phyloP scores from a whole-genome alignment of 2,113 vertebrate species.

The Rhinoptilus africanus region DNA sequence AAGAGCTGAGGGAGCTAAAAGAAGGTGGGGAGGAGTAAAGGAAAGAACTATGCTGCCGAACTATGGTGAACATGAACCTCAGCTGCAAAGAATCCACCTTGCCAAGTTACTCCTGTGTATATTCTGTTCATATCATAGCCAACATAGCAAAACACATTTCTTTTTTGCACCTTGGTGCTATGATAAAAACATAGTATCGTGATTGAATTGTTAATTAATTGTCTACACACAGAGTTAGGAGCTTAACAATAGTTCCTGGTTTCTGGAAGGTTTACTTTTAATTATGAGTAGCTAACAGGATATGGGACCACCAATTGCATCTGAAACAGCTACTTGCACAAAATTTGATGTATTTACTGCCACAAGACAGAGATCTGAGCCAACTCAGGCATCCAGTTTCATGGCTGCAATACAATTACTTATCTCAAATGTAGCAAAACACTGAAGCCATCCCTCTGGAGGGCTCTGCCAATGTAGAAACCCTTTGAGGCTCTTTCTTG shows the following conservation, averaged over 20 bases:
- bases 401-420: background rate
- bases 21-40: background rate
- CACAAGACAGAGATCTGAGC: conserved; percentile 2
- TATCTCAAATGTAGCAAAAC: conserved; percentile 18
- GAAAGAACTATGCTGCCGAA: background rate
- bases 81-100: background rate
- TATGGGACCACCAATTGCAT: background rate
- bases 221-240: background rate
- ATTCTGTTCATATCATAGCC: background rate
- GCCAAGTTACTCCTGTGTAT: background rate
- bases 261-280: conserved; percentile 8
- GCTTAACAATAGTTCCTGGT: background rate
- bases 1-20: background rate
- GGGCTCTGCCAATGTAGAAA: background rate
- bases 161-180: background rate
- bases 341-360: background rate
- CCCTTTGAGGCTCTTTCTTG: background rate
- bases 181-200: background rate
- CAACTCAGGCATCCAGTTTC: background rate
- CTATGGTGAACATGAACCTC: background rate
- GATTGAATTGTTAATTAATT: background rate
- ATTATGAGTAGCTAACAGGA: background rate
- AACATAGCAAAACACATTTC: background rate
- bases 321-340: background rate
- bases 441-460: background rate